Evolutionary conservation across 2,113 vertebrate species (phyloP), one percentile per base, ranked within the genome.

Genomic region (Cyprinodon tularosa): DNA sequence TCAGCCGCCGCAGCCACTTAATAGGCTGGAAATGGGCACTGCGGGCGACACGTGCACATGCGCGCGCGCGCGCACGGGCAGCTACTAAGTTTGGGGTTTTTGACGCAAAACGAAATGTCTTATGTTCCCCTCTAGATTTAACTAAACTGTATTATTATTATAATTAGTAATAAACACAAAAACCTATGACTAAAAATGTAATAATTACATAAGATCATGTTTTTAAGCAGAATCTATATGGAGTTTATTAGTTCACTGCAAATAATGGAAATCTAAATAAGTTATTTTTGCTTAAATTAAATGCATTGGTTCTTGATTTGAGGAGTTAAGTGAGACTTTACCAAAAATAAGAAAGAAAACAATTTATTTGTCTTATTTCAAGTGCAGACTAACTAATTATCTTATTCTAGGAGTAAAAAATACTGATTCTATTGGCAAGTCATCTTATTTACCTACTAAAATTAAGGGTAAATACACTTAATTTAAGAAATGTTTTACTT

Each of bases 11-110:
- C 87, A 57, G 81, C 79, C 86, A 87, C 85, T 92, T 93, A 92
- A 93, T 92, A 90, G 92, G 90, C 87, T 92, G 89, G 84, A 88
- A 92, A 90, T 85, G 87, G 87, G 76, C 84, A 83, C 87, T 87
- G 81, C 86, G 72, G 84, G 85, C 89, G 80, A 67, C 69, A 3
- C 75, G 40, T 38, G 50, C 68, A 44, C 36, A 14, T 50, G 39
- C 45, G 9, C 39, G 29, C 39, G 45, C 69, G 48, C 67, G 29
- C 63, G 50, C 67, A 9, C 62, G 15, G 2, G 64, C 39, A 42
- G 44, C 47, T 63, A n/a, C 71, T 12, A 57, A 45, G 71, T 60
- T 11, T 42, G 22, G 20, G 69, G 59, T 81, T 29, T 60, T 68
- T 29, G n/a, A 29, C 22, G 65, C 65, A 60, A 71, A 72, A 44